Evolutionary conservation across 1,140 invertebrate genomes (phyloP), one percentile per base, ranked within the genome.

Genomic region (Ostrea edulis): DNA sequence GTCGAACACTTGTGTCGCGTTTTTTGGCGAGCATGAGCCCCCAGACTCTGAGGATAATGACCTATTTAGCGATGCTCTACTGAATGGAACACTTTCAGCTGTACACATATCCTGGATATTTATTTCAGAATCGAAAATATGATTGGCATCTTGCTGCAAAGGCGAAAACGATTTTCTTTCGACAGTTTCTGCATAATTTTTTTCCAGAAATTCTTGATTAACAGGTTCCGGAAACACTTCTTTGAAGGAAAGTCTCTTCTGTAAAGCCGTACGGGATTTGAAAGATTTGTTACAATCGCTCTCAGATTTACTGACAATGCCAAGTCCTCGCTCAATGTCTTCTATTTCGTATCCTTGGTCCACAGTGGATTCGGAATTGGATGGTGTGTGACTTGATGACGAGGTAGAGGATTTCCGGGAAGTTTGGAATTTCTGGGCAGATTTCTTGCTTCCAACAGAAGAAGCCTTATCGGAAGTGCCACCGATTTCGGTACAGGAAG

Each of bases 201-300:
- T 83, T 17, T 83, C 51, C 14, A 53, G 35, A 25, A 83, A 83
- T 83, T 83, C 82, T 52, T 53, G 35, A n/a, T 53, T 52, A n/a
- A 83, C 82, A 52, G 22, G 20, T 83, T 83, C 52, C 14, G 82
- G 82, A 83, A 83, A 83, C 11, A 54, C 22, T 54, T 83, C 82
- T 20, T 83, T 83, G 20, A 83, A 83, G 14, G 82, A 83, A 83
- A 44, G 52, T 17, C 82, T 51, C 22, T 83, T 83, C 14, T 9
- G 22, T 35, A 83, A 52, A 4, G 12, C 35, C 9, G 53, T 83
- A 0, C 11, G 44, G 51, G 22, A 20, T 53, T 7, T 53, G 44
- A 20, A 52, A 52, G 44, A 54, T 83, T 54, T 51, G 11, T n/a
- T 82, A 1, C 17, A 12, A 44, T 83, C 82, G 17, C 20, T 52